A percentile compares a stretch with the other conserved stretches of the same genome.
Evolutionary conservation across 2,888 invertebrate genomes (phyloP).

Genomic region (Xanthorhoe designata): DNA sequence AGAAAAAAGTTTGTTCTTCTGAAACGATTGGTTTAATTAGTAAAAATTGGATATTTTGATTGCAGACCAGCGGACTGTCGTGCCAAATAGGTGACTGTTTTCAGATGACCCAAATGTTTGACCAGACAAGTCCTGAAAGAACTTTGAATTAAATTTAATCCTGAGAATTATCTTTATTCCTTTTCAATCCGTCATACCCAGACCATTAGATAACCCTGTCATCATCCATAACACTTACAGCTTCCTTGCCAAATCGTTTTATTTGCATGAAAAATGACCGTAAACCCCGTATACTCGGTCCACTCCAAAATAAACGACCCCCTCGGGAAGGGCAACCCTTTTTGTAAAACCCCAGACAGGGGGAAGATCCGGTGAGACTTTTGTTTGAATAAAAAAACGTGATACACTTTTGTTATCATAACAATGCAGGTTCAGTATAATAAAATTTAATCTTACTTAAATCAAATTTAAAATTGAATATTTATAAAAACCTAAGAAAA

Average conservation of each 20-base stretch:
- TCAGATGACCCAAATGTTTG: too few species aligned
- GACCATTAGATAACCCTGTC: constrained; percentile 18
- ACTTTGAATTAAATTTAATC: not conserved
- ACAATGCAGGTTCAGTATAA: not conserved
- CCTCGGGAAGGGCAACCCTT: constrained; percentile 44
- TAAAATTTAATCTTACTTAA: too few species aligned
- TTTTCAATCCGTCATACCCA: not conserved
- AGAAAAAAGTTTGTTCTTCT: too few species aligned
- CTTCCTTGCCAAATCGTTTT: constrained; percentile 38
- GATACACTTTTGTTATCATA: constrained; percentile 2
- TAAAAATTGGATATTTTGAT: too few species aligned
- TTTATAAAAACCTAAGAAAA: too few species aligned
- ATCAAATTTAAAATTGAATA: too few species aligned
- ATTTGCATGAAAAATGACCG: constrained; percentile 56
- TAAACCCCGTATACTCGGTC: constrained; percentile 30
- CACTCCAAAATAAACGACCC: constrained; percentile 40
- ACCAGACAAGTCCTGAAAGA: too few species aligned
- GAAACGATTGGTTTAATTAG: too few species aligned
- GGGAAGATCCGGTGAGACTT: constrained; percentile 31
- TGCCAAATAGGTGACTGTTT: too few species aligned
- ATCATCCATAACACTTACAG: constrained; percentile 25
- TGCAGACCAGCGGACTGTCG: too few species aligned
- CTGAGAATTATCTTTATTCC: not conserved
- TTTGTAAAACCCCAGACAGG: constrained; percentile 32
- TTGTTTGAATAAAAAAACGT: constrained; percentile 32